Evolutionary conservation across 2,113 vertebrate genomes (phyloP).

Genomic region (Salvelinus alpinus): DNA sequence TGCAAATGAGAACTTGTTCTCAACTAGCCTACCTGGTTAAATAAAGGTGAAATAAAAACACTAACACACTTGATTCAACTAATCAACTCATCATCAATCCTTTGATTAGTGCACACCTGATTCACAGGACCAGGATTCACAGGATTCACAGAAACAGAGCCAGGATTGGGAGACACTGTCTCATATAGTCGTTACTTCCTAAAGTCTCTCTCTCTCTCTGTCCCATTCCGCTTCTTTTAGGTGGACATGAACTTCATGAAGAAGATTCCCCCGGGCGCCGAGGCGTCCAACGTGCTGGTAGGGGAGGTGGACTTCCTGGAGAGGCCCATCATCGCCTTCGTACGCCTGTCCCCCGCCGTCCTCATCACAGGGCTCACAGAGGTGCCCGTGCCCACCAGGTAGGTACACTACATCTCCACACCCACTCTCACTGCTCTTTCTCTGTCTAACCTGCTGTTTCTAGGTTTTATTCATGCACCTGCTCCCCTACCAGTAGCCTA

Average conservation of each 20-base stretch:
- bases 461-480: not conserved
- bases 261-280: conserved; percentile 93
- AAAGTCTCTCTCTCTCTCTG: not conserved
- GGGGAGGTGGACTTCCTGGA: conserved; percentile 95
- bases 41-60: too few relatives aligned
- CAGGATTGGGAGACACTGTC: too few relatives aligned
- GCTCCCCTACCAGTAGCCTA: not conserved
- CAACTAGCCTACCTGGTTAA: too few relatives aligned
- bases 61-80: too few relatives aligned
- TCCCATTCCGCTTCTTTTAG: conserved; percentile 65
- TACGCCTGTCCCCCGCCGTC: conserved; percentile 89
- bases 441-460: too few relatives aligned
- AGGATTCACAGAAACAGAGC: too few relatives aligned
- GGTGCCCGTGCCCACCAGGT: conserved; percentile 94
- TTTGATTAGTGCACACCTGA: too few relatives aligned
- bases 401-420: conserved; percentile 11
- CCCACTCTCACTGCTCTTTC: not conserved
- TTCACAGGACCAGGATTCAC: too few relatives aligned
- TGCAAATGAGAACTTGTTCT: too few relatives aligned
- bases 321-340: conserved; percentile 92
- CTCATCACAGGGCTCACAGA: conserved; percentile 93
- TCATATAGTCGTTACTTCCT: too few relatives aligned
- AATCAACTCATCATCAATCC: too few relatives aligned
- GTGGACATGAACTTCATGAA: conserved; percentile 99
- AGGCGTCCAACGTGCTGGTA: conserved; percentile 93